Evolutionary conservation across 2,888 invertebrate species (phyloP), one percentile per base, ranked within the genome.

Genomic region (Diloba caeruleocephala): DNA sequence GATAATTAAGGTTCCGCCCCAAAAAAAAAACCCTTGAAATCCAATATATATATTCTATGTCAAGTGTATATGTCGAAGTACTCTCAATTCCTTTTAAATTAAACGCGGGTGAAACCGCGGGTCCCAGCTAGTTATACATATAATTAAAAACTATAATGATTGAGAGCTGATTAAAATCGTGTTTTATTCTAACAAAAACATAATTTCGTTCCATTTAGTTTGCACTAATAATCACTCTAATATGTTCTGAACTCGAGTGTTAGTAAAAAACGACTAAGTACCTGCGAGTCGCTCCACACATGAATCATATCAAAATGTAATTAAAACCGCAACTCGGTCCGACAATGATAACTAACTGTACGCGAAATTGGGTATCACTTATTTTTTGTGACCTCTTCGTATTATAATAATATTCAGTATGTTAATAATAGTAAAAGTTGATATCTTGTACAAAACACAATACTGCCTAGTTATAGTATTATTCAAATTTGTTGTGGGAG

Each of bases 251-350:
- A 9, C 10, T 21, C n/a, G 9, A 45, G 6, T 41, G 33, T 31
- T 12, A 44, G 25, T 31, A 55, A 49, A 45, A 66, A 66, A 61
- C 19, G 2, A 10, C n/a, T 29, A 19, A 9, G 13, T 32, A 51
- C 9, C 28, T 23, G 41, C 44, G 12, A 19, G 45, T 43, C 32
- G 32, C 19, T 41, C 45, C 32, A 54, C 65, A 32, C 49, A 32
- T 23, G 62, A 62, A 38, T 63, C 34, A 50, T 58, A 61, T 56
- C 43, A 26, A 54, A 54, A 51, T 28, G 38, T 61, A 57, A 68
- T 57, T 68, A 61, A 68, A 57, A 63, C 42, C 29, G 46, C 37
- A 54, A 43, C 34, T 12, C 31, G 32, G 23, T 43, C 44, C 34
- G 10, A 29, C 23, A 7, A 10, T 34, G 34, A n/a, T n/a, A n/a